A percentile compares a stretch with the other conserved stretches of the same genome.
Evolutionary conservation across 2,888 invertebrate species (phyloP).

Genomic region (Drosophila fungiperda): DNA sequence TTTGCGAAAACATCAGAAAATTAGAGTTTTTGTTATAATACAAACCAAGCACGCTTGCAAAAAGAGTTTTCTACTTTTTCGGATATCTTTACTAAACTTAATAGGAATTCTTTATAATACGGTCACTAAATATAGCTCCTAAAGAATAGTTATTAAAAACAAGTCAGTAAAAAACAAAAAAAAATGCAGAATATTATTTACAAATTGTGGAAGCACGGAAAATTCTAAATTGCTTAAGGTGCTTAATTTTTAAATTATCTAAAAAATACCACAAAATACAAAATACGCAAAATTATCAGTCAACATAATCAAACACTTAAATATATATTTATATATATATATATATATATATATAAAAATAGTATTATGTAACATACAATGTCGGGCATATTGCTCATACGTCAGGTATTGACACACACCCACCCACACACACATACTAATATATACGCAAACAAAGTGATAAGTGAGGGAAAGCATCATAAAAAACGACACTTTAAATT

Average conservation of each 20-base stretch:
- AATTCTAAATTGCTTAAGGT: not conserved
- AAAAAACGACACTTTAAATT: conserved; percentile 14
- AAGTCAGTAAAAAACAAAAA: not conserved
- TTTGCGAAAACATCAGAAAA: not conserved
- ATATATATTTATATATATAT: no score
- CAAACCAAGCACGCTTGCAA: not conserved
- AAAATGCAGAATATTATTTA: not conserved
- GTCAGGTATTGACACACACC: not conserved
- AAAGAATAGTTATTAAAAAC: not conserved
- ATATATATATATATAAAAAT: not conserved
- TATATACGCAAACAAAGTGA: not conserved
- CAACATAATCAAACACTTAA: conserved; percentile 2
- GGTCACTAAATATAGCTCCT: not conserved
- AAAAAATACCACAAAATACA: not conserved
- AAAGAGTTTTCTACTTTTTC: not conserved
- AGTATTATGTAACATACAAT: not conserved
- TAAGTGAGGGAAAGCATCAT: conserved; percentile 6
- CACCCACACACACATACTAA: not conserved
- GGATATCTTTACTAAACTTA: not conserved
- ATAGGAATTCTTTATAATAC: not conserved
- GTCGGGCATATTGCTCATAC: conserved; percentile 28
- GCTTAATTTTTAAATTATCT: not conserved
- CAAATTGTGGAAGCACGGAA: not conserved
- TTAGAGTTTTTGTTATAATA: not conserved
- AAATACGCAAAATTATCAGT: conserved; percentile 19